Conservation (phyloP, 2,888 invertebrate genomes). For the Tineola bisselliella region DNA sequence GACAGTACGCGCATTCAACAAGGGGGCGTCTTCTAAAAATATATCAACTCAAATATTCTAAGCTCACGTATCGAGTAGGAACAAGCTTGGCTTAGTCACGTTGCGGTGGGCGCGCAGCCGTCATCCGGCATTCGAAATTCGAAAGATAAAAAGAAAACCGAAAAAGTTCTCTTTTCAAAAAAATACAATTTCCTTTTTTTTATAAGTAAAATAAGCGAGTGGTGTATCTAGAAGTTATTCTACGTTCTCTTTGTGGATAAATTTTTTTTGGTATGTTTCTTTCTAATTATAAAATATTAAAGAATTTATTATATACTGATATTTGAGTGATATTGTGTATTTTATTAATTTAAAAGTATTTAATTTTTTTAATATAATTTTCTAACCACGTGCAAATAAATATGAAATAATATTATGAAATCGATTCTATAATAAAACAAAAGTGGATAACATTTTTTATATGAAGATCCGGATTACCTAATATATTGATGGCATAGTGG, state of each 20-base stretch:
- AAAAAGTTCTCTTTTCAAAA: background rate
- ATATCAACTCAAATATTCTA: conserved; percentile 36
- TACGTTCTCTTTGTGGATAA: background rate
- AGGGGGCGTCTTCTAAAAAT: conserved; percentile 67
- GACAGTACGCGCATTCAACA: conserved; percentile 28
- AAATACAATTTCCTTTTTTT: background rate
- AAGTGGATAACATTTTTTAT: too few relatives aligned
- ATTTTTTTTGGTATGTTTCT: background rate
- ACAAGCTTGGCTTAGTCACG: conserved; percentile 35
- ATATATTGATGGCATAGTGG: too few relatives aligned
- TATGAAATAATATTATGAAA: too few relatives aligned
- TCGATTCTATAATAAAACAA: too few relatives aligned
- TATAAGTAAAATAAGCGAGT: background rate
- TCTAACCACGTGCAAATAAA: too few relatives aligned
- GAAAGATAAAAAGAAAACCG: background rate
- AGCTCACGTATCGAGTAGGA: conserved; percentile 23
- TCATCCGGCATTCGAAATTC: conserved; percentile 18
- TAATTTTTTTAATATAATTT: too few relatives aligned
- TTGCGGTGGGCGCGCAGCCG: conserved; percentile 30
- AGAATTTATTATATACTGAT: too few relatives aligned
- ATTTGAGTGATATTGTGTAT: too few relatives aligned
- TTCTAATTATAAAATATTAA: too few relatives aligned
- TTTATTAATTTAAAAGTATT: too few relatives aligned
- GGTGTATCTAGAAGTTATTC: background rate
- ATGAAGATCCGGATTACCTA: too few relatives aligned